phyloP scores from a whole-genome alignment of 2,888 invertebrate genomes.

The Malthinus seriepunctatus region DNA sequence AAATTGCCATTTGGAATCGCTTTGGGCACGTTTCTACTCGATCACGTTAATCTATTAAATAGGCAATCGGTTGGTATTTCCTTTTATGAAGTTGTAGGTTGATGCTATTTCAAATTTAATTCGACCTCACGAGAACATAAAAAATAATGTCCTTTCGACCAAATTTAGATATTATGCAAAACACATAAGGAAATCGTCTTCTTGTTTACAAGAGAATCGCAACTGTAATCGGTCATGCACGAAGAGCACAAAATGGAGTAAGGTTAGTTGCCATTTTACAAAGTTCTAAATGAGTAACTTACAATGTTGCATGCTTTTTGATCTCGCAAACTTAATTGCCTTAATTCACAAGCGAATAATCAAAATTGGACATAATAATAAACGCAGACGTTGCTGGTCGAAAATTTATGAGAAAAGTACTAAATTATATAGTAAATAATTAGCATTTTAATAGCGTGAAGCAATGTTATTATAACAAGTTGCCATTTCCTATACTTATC shows the following conservation, averaged over 20 bases:
- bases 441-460: no score
- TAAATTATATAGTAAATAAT: background rate
- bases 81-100: background rate
- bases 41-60: conserved; percentile 22
- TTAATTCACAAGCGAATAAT: conserved; percentile 2
- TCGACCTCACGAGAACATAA: background rate
- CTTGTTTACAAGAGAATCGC: conserved; percentile 14
- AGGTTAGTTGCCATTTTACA: conserved; percentile 13
- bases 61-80: conserved; percentile 8
- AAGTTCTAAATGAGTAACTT: conserved; percentile 8
- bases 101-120: background rate
- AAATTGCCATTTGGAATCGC: conserved; percentile 17
- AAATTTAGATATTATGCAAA: no score
- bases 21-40: conserved; percentile 24
- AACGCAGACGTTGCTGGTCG: background rate
- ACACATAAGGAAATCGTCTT: background rate
- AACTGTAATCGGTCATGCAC: conserved; percentile 19
- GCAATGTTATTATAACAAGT: no score
- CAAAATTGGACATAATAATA: background rate
- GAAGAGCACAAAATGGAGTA: conserved; percentile 16
- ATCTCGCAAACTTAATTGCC: background rate
- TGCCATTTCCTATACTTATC: no score
- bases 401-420: background rate
- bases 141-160: background rate
- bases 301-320: conserved; percentile 10